Evolutionary conservation across 2,113 vertebrate species (phyloP).

Genomic region (Sylvilagus bachmani): DNA sequence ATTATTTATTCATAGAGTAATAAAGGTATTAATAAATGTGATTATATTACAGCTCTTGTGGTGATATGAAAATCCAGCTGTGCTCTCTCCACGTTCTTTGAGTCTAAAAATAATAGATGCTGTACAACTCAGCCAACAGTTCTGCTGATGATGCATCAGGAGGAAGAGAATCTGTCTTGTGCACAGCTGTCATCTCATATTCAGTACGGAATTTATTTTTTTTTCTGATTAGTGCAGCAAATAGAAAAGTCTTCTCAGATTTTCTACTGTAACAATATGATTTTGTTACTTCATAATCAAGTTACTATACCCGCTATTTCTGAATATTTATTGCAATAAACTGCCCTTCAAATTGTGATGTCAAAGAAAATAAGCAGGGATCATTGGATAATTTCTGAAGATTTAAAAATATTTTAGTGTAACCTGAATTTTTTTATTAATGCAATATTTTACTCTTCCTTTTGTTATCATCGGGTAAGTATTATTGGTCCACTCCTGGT

Average conservation of each 20-base stretch:
- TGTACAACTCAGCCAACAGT: background rate
- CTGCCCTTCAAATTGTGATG: background rate
- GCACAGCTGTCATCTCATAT: constrained; percentile 24
- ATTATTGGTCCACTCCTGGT: background rate
- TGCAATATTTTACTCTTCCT: background rate
- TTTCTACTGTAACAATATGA: background rate
- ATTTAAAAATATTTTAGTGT: background rate
- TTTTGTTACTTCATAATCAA: background rate
- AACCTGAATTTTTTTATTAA: background rate
- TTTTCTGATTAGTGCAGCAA: background rate
- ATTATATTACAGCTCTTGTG: constrained; percentile 18
- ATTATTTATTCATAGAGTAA: constrained; percentile 67
- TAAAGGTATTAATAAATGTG: constrained; percentile 66
- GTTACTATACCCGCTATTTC: background rate
- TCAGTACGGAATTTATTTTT: background rate
- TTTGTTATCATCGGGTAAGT: background rate
- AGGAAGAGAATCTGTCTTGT: background rate
- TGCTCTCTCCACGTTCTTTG: constrained; percentile 54
- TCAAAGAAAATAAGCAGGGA: background rate
- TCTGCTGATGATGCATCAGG: constrained; percentile 6
- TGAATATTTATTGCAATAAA: background rate
- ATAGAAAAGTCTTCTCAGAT: constrained; percentile 5
- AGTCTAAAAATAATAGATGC: constrained; percentile 55
- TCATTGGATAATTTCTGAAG: background rate
- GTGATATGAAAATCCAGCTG: constrained; percentile 50